phyloP scores from a whole-genome alignment of 2,797 vertebrate species.

The Enteromius paludinosus region DNA sequence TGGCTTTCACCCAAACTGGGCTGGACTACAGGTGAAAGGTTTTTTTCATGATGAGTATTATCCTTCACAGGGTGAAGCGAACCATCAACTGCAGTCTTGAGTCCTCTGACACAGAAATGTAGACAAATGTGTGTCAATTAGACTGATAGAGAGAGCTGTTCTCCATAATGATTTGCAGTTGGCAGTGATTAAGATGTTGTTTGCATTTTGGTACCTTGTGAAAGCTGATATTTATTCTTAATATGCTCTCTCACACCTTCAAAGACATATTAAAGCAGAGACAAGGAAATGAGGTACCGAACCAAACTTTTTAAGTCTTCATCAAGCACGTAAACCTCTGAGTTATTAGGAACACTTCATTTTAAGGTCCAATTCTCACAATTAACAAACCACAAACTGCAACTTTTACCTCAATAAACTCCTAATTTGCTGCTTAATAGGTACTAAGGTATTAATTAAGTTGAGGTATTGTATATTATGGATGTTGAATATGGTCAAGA shows the following conservation, averaged over 20 bases:
- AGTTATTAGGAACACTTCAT: too few relatives aligned
- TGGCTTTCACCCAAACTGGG: conserved; percentile 23
- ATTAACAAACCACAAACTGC: too few relatives aligned
- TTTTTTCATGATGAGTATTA: conserved; percentile 50
- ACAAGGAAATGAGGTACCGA: neutral
- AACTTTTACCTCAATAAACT: too few relatives aligned
- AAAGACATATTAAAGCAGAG: neutral
- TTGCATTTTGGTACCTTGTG: conserved; percentile 19
- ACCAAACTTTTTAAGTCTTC: too few relatives aligned
- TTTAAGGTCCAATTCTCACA: too few relatives aligned
- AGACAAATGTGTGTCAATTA: conserved; percentile 22
- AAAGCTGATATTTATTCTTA: neutral
- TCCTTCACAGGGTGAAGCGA: conserved; percentile 31
- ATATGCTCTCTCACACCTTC: neutral
- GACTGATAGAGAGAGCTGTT: neutral
- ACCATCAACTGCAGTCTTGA: conserved; percentile 9
- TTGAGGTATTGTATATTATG: too few relatives aligned
- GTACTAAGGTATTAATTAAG: too few relatives aligned
- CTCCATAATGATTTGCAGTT: neutral
- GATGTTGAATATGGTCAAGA: too few relatives aligned
- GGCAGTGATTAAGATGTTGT: conserved; percentile 8
- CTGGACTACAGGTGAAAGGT: conserved; percentile 58
- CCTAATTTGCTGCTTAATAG: neutral
- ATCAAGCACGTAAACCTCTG: too few relatives aligned
- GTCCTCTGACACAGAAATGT: neutral